These are phyloP conservation scores for Platanista minor DNA, from an alignment of 2,113 vertebrate species.

Conservation along the genomic window DNA sequence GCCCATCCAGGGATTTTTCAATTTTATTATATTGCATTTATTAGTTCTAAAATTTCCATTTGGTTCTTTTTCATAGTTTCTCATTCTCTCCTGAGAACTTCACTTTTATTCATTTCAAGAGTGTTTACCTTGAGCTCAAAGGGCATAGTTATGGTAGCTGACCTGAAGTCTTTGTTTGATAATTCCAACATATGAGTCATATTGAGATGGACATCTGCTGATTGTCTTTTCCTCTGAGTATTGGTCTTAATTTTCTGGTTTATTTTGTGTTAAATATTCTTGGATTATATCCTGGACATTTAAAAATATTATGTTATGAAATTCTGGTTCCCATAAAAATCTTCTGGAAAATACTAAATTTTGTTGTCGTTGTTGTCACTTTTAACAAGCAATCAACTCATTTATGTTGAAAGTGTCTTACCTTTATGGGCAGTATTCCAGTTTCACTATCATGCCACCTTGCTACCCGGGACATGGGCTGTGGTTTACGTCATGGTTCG, in stretches of 20 bases:
- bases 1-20: background rate
- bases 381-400: too few relatives aligned
- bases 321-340: background rate
- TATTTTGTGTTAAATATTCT: background rate
- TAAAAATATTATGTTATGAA: background rate
- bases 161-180: background rate
- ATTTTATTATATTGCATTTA: too few relatives aligned
- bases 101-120: background rate
- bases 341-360: background rate
- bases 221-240: background rate
- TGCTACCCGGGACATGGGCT: fast-evolving
- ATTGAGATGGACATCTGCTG: background rate
- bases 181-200: background rate
- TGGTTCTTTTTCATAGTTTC: background rate
- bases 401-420: fast-evolving
- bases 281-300: background rate
- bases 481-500: fast-evolving
- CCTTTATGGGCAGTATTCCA: too few relatives aligned
- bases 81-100: too few relatives aligned
- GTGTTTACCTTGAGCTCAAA: background rate
- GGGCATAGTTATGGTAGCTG: fast-evolving
- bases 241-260: background rate
- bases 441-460: fast-evolving
- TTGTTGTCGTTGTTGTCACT: background rate
- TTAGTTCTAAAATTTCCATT: background rate